Percentiles rank a stretch among this genome's conserved stretches.
phyloP scores from a whole-genome alignment of 2,888 invertebrate genomes.

The Venusia cambrica region DNA sequence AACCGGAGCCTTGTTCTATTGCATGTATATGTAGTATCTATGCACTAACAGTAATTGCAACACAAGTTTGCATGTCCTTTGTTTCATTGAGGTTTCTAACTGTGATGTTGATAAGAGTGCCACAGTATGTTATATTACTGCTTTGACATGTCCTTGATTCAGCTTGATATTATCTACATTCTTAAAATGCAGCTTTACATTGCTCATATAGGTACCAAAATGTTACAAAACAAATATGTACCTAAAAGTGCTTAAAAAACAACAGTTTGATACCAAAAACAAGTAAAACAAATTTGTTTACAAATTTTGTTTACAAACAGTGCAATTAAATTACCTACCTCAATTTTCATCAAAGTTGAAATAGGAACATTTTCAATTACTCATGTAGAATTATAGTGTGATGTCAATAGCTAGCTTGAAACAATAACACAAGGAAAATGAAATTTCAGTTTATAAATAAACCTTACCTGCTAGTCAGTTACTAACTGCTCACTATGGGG shows the following conservation, averaged over 20 bases:
- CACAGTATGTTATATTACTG: constrained; percentile 1
- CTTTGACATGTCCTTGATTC: constrained; percentile 11
- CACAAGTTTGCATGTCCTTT: constrained; percentile 4
- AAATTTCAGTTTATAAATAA: constrained; percentile 25
- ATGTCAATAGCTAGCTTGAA: constrained; percentile 9
- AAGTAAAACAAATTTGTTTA: constrained; percentile 6
- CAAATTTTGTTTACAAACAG: constrained; percentile 29
- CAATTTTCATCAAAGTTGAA: background rate
- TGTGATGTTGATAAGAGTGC: constrained; percentile 2
- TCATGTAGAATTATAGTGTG: no score
- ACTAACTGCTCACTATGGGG: no score
- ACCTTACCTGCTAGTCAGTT: constrained; percentile 13
- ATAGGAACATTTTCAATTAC: no score
- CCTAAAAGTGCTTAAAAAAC: constrained; percentile 27
- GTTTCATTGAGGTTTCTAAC: constrained; percentile 8
- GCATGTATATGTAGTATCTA: no score
- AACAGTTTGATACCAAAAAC: no score
- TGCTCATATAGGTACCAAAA: no score
- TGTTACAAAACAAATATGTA: background rate
- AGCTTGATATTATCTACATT: constrained; percentile 10
- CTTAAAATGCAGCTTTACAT: background rate
- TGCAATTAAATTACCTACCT: constrained; percentile 14
- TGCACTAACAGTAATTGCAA: constrained; percentile 1
- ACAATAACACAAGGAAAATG: constrained; percentile 23
- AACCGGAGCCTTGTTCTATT: no score